Conservation (phyloP, 2,888 invertebrate species). For the Pteria penguin region DNA sequence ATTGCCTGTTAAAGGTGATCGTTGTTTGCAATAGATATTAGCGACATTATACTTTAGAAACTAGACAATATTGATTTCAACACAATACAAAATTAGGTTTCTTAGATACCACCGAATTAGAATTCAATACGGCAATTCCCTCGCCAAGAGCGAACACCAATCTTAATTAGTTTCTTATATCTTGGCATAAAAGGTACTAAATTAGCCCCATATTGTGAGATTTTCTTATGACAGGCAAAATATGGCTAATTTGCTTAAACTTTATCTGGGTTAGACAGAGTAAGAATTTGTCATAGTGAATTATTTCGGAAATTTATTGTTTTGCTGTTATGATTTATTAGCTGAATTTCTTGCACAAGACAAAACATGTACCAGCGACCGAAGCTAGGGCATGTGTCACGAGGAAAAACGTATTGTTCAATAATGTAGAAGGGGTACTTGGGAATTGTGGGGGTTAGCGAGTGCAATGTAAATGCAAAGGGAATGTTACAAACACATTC, state of each 20-base stretch:
- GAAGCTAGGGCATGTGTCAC: too few species aligned
- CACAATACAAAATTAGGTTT: conserved; percentile 16
- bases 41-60: neutral
- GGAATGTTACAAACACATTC: too few species aligned
- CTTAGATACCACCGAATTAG: conserved; percentile 11
- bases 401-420: too few species aligned
- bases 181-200: conserved; percentile 6
- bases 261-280: conserved; percentile 12
- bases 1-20: neutral
- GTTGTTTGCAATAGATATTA: neutral
- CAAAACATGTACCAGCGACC: too few species aligned
- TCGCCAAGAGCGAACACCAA: neutral
- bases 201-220: conserved; percentile 13
- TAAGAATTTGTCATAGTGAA: neutral
- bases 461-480: too few species aligned
- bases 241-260: conserved; percentile 13
- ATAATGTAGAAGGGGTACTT: too few species aligned
- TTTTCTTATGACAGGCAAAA: conserved; percentile 13
- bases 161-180: conserved; percentile 30
- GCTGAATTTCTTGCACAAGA: too few species aligned
- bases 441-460: too few species aligned
- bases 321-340: too few species aligned
- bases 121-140: conserved; percentile 10
- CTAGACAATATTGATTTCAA: conserved; percentile 4
- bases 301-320: neutral